Base-by-base conservation (phyloP, 2,888 invertebrate genomes). In the Acanthosepion lycidas region DNA sequence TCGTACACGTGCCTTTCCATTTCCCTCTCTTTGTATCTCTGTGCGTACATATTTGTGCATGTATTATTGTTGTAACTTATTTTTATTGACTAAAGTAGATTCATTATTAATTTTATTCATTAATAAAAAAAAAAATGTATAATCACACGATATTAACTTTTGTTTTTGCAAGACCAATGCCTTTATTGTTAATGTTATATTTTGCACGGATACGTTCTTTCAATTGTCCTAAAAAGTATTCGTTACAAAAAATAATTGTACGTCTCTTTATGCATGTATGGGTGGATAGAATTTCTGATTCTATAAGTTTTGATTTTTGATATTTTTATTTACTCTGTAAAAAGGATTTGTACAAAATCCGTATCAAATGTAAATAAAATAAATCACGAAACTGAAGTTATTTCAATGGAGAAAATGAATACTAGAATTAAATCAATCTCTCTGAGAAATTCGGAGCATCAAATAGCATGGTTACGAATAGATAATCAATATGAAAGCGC, bases 21-120 rank as follows among this genome's bases (percentile, higher is more conserved):
- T 78, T 28, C 59, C 59, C 78, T 33, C 78, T 33, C 78, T 78
- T 78, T 78, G n/a, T 78, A 78, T 78, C 23, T 64, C 33, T 78
- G 78, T 78, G n/a, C 78, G 78, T 78, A n/a, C 33, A 78, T 78
- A 78, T 78, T 78, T 78, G 78, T 78, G 78, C 78, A 78, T 78
- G 78, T 33, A n/a, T 78, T 78, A 78, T 78, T 78, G 78, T 78
- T 78, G 78, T 78, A n/a, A n/a, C n/a, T 78, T 78, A 4, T 5
- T 78, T 78, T 78, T 20, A 59, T 59, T 78, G 5, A 78, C 78
- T 78, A n/a, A 78, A 3, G 15, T 78, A 23, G n/a, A 33, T 78
- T 12, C 18, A n/a, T 78, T 15, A 78, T 33, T 78, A 78, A n/a
- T 78, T 33, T 78, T n/a, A 78, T 78, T 12, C n/a, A 78, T 78